Evolutionary conservation across 2,797 vertebrate species (phyloP), one percentile per base, ranked within the genome.

Genomic region (Diglossa cyanea): DNA sequence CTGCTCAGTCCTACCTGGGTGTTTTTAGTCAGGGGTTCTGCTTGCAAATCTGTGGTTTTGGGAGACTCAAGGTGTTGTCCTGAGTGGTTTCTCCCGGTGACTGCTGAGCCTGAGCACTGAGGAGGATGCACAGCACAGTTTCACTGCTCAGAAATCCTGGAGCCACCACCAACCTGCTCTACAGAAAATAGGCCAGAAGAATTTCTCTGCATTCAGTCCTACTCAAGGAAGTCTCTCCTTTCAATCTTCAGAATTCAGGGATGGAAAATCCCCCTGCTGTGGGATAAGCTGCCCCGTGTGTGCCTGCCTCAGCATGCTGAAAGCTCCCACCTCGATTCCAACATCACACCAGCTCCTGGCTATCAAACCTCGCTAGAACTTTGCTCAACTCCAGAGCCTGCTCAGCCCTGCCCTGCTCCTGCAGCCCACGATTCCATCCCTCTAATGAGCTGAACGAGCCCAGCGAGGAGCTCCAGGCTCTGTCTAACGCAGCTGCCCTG

Each of bases 311-410:
- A 2, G 54, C 16, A 2, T 3, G 44, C 71, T 35, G 6, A 54
- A 35, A 45, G 50, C 62, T 92, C 17, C 4, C 42, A 1, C 72
- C 44, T n/a, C 1, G 1, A 4, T 23, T 17, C 81, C 9, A 1
- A 2, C 21, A 5, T 8, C 16, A 6, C 53, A 2, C 30, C 76
- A 8, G 83, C 76, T 47, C 65, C 53, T 0, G 0, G 21, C 51
- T 3, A 0, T 17, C 0, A 0, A 3, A 8, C 44, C 70, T 74
- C 2, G 0, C 6, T 65, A 26, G 2, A 8, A 7, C 7, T 71
- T 40, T 20, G 67, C 61, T 48, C 3, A 14, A 9, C n/a, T 57
- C 42, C 65, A 3, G 65, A 83, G 26, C 73, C 86, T 17, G 45
- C 78, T 55, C 25, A 1, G 55, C 35, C 53, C 82, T 67, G 65